Evolutionary conservation across 2,888 invertebrate genomes (phyloP).

Genomic region (Xanthia icteritia): DNA sequence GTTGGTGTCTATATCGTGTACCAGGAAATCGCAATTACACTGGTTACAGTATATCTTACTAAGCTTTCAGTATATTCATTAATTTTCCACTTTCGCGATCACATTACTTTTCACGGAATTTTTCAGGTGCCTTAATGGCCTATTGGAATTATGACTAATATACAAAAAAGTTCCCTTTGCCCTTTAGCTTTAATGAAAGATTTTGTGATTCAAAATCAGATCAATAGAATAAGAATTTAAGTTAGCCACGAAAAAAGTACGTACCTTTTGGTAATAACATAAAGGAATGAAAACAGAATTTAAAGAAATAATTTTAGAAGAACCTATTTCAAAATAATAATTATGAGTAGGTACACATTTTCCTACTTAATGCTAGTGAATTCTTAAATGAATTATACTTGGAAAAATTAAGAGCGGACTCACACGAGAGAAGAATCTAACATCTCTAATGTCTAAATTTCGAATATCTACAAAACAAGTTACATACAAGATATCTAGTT

Average conservation of each 20-base stretch:
- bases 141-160: neutral
- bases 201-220: neutral
- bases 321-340: neutral
- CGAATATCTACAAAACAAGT: neutral
- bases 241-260: neutral
- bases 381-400: neutral
- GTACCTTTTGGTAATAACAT: neutral
- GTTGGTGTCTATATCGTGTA: neutral
- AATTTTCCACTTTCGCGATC: neutral
- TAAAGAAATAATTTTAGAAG: neutral
- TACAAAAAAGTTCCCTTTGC: neutral
- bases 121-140: neutral
- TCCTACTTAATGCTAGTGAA: neutral
- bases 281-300: neutral
- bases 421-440: neutral
- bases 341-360: neutral
- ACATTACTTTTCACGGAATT: neutral
- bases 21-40: constrained; percentile 1
- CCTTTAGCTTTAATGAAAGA: neutral
- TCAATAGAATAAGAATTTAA: neutral
- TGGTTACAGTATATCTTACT: neutral
- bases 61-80: constrained; percentile 7
- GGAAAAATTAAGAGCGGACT: neutral
- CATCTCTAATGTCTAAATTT: neutral
- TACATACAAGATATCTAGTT: neutral